Evolutionary conservation across 1,140 invertebrate species (phyloP).

Genomic region (Brachionus sp.): DNA sequence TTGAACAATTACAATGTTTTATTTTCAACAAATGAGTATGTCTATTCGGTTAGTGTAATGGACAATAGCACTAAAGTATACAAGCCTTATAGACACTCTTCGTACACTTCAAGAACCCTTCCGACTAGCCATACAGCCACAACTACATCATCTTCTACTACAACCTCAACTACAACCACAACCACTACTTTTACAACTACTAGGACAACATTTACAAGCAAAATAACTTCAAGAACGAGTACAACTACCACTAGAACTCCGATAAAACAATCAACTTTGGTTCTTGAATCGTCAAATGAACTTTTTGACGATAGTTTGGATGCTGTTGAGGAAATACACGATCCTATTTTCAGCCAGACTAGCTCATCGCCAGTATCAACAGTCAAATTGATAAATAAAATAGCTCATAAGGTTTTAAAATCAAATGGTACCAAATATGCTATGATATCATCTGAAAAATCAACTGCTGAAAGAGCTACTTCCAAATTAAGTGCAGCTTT

Average conservation of each 20-base stretch:
- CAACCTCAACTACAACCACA: background rate
- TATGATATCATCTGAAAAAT: background rate
- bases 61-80: constrained; percentile 17
- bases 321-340: background rate
- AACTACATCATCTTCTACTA: background rate
- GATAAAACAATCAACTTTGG: background rate
- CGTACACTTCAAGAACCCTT: background rate
- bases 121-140: background rate
- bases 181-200: background rate
- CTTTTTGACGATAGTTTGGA: background rate
- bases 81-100: background rate
- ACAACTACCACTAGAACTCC: background rate
- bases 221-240: background rate
- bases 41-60: constrained; percentile 32
- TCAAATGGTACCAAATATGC: background rate
- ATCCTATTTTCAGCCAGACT: background rate
- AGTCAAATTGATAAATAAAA: background rate
- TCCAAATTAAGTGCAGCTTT: constrained; percentile 22
- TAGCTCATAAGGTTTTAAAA: constrained; percentile 4
- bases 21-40: constrained; percentile 43
- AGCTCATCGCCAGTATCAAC: background rate
- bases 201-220: background rate
- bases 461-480: background rate
- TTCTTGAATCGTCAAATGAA: background rate
- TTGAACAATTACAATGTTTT: background rate